Conservation (phyloP, 2,797 vertebrate species). For the Poliocrania exsul region DNA sequence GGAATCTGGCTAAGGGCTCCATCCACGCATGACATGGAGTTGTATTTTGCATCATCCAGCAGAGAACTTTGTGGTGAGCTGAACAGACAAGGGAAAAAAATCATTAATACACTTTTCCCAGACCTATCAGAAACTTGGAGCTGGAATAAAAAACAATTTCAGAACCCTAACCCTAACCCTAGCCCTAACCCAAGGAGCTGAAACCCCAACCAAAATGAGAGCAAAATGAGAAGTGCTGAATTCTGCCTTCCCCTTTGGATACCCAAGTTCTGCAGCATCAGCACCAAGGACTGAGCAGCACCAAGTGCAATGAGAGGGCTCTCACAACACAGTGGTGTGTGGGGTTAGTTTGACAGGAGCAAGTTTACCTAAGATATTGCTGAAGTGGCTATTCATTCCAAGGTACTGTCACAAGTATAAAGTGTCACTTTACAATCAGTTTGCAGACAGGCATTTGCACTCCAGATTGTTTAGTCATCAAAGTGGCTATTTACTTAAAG, state of each 20-base stretch:
- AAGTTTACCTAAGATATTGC: not conserved
- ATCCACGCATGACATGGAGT: not conserved
- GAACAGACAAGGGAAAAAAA: not conserved
- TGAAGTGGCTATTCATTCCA: constrained; percentile 14
- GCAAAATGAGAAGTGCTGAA: not conserved
- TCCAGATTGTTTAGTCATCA: constrained; percentile 17
- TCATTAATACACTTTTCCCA: not conserved
- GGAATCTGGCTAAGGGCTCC: not conserved
- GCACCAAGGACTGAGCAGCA: not conserved
- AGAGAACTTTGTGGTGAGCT: not conserved
- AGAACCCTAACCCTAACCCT: no score
- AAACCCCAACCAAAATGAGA: not conserved
- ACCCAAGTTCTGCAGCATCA: not conserved
- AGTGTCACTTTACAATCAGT: not conserved
- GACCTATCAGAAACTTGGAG: not conserved
- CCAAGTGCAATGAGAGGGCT: not conserved
- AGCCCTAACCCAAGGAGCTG: no score
- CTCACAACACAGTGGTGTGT: not conserved
- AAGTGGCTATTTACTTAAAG: constrained; percentile 7
- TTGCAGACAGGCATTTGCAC: not conserved
- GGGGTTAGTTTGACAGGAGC: not conserved
- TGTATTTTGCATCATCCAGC: not conserved
- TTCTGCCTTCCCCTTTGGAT: not conserved
- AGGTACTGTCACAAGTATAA: not conserved
- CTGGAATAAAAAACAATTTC: not conserved